These are phyloP conservation scores for Phataginus tricuspis DNA, from an alignment of 2,797 vertebrate genomes.

Conservation along the genomic window DNA sequence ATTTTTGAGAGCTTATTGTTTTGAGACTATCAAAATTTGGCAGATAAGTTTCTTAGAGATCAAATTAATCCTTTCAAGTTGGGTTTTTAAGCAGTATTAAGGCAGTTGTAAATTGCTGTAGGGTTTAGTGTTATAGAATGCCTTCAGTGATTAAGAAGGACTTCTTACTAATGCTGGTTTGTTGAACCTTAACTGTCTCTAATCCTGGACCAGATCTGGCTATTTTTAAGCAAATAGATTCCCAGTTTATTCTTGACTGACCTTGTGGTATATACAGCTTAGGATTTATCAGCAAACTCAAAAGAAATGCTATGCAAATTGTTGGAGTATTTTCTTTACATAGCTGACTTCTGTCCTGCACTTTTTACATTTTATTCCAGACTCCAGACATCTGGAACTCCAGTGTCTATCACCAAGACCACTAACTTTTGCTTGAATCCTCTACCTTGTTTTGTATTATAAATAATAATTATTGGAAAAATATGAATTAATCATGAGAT, in stretches of 20 bases:
- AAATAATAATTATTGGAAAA: background rate
- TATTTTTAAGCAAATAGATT: background rate
- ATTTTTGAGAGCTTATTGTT: background rate
- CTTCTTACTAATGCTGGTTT: background rate
- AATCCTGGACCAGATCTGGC: background rate
- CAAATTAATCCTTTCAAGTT: background rate
- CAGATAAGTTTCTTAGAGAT: background rate
- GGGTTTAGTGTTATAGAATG: background rate
- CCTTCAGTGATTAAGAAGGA: background rate
- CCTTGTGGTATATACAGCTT: background rate
- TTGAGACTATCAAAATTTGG: background rate
- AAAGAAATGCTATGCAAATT: background rate
- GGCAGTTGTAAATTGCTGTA: background rate
- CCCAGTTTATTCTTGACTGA: background rate
- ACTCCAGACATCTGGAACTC: background rate
- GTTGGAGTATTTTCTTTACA: background rate
- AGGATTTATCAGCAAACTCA: background rate
- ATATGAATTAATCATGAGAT: background rate
- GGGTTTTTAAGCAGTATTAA: background rate
- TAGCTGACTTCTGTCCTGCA: background rate
- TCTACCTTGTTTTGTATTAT: background rate
- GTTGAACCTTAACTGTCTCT: background rate
- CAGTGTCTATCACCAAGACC: background rate
- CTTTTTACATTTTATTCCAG: background rate
- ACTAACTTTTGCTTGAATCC: background rate